Evolutionary conservation across 2,888 invertebrate species (phyloP).

Genomic region (Himalopsyche anomala): DNA sequence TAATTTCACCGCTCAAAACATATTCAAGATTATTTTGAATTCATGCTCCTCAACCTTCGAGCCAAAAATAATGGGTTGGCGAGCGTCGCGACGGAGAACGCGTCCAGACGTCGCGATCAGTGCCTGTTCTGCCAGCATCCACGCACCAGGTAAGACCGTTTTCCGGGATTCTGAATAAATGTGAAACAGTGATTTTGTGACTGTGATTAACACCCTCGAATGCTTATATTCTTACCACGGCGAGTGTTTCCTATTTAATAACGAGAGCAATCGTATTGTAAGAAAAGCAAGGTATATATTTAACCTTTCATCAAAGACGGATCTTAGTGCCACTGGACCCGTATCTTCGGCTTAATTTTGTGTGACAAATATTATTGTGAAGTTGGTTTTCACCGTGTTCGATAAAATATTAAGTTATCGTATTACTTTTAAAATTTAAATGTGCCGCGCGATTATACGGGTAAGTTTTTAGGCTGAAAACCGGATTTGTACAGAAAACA

Average conservation of each 20-base stretch:
- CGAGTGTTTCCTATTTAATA: background rate
- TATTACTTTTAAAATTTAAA: background rate
- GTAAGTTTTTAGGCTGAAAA: background rate
- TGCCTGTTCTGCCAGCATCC: constrained; percentile 66
- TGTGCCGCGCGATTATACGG: background rate
- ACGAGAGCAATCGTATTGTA: background rate
- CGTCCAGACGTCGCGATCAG: constrained; percentile 66
- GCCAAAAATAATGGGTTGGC: constrained; percentile 74
- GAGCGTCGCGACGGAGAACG: constrained; percentile 66
- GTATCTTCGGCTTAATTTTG: background rate
- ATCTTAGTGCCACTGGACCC: background rate
- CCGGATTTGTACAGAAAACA: background rate
- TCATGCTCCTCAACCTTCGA: constrained; percentile 68
- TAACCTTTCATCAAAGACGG: background rate
- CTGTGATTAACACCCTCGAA: constrained; percentile 8
- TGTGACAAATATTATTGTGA: background rate
- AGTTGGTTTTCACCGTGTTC: background rate
- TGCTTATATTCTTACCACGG: background rate
- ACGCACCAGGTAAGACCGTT: constrained; percentile 64
- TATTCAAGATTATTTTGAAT: background rate
- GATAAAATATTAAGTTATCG: background rate
- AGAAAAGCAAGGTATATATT: background rate
- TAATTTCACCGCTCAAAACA: background rate
- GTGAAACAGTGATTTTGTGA: constrained; percentile 30
- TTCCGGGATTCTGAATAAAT: constrained; percentile 9